phyloP scores from a whole-genome alignment of 2,888 invertebrate species.

The Lymantria monacha region DNA sequence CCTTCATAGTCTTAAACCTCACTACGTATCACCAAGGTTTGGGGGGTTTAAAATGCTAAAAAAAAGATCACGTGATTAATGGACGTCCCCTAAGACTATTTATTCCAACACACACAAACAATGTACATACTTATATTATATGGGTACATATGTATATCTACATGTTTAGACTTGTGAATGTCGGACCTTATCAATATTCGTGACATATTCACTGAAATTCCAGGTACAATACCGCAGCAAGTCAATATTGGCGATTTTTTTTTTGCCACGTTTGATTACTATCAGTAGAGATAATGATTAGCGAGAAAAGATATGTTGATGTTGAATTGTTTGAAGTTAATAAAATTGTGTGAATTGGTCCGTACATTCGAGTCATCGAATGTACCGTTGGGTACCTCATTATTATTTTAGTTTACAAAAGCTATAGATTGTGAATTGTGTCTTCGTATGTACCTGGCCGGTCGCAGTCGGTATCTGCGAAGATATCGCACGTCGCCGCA shows the following conservation, averaged over 20 bases:
- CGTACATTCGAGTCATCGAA: neutral
- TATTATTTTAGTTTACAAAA: slow-evolving; percentile 62
- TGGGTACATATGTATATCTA: slow-evolving; percentile 10
- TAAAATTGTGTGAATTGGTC: slow-evolving; percentile 7
- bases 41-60: too few relatives aligned
- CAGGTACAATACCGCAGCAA: slow-evolving; percentile 38
- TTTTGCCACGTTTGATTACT: slow-evolving; percentile 46
- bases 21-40: too few relatives aligned
- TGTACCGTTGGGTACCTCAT: slow-evolving; percentile 53
- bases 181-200: slow-evolving; percentile 49
- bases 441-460: slow-evolving; percentile 58
- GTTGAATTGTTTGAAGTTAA: slow-evolving; percentile 9
- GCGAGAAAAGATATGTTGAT: slow-evolving; percentile 31
- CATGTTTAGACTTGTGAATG: slow-evolving; percentile 22
- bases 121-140: slow-evolving; percentile 1
- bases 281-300: slow-evolving; percentile 42
- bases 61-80: too few relatives aligned
- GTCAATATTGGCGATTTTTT: slow-evolving; percentile 46
- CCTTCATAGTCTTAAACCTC: too few relatives aligned
- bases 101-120: neutral
- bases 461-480: slow-evolving; percentile 72
- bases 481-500: slow-evolving; percentile 80
- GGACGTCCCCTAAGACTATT: too few relatives aligned
- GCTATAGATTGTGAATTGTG: slow-evolving; percentile 38
- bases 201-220: slow-evolving; percentile 42